Base-by-base conservation (phyloP, 2,113 vertebrate species). In the Dipodomys spectabilis region DNA sequence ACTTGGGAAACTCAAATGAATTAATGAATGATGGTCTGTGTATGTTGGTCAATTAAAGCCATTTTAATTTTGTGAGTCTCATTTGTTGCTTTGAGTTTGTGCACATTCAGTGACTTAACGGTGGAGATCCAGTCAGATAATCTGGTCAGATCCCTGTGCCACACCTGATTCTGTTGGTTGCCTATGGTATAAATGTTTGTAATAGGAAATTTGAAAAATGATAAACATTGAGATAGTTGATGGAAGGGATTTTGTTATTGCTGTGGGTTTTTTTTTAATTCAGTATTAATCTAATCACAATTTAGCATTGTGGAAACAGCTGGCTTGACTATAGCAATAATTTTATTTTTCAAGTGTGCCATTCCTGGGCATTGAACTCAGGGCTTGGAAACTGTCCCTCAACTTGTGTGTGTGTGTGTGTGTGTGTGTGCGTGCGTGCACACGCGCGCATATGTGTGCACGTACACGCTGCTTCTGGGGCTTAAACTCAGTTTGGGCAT, bases 1-100 rank as follows among this genome's bases (percentile, higher is more conserved):
- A 89, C 39, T 94, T 85, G 82, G 53, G 28, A 93, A 94, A 82
- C 35, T 85, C 45, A 30, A 83, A 25, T 81, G 62, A 79, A 77
- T 69, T 10, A 68, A 71, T 73, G 68, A 73, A 28, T 57, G 53
- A 45, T 95, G 73, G 69, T 49, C 22, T 84, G 13, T 78, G 79
- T 12, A 18, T 82, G 60, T 23, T 89, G 57, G 12, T 89, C 7
- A 71, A 82, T 85, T 85, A 91, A 91, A 92, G 68, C 20, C 75
- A 74, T 90, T 94, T 92, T 78, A 83, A 32, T 84, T 83, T 73
- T 4, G 1, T 68, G 30, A 80, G 79, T 94, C 25, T 86, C 6
- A 3, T 53, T 77, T 30, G 32, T 90, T 92, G 72, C 72, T 93
- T 94, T 19, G 12, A 57, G 30, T 83, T 86, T 28, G 25, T 19